Base-by-base conservation (phyloP, 2,888 invertebrate genomes). In the Trileptium ribeirensis region DNA sequence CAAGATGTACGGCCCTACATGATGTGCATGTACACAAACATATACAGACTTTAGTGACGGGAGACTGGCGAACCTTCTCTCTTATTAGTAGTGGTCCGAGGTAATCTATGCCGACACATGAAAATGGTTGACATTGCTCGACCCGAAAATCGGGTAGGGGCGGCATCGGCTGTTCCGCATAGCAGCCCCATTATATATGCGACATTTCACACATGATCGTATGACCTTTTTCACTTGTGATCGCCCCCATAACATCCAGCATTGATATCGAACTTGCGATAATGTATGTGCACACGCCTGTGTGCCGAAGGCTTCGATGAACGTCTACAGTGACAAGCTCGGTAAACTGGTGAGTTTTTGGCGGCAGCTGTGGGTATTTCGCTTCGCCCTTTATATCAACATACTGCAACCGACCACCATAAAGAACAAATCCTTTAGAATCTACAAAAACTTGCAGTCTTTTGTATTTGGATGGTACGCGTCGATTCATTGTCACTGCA, bases 211-310 rank as follows among this genome's bases (percentile, higher is more conserved):
- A 64, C 79, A 78, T 67, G n/a, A 1, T 29, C 15, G 2, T 39
- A 78, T 64, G 24, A 78, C 31, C 67, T 31, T 39, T 8, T 67
- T 24, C 29, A 78, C 79, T 19, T 24, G 29, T 29, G 79, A 2
- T 24, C 79, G 3, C 1, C 79, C 79, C 3, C 24, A 19, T 31
- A 67, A 67, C n/a, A 79, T 36, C 79, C 79, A 79, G 37, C 29
- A 79, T 29, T 77, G 34, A 37, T 31, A 31, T 31, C 79, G 70
- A 8, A 79, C 1, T 31, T 74, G 19, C 24, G 74, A 8, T n/a
- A 79, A 36, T 2, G 79, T 79, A 70, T 79, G 74, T 19, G 31
- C 36, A 24, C n/a, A 79, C 70, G n/a, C 79, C 79, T 3, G n/a
- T 8, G 34, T 79, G 79, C 3, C 24, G 24, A 3, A 77, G 77